Base-by-base conservation (phyloP, 2,888 invertebrate genomes). In the Amblyteles armatorius region DNA sequence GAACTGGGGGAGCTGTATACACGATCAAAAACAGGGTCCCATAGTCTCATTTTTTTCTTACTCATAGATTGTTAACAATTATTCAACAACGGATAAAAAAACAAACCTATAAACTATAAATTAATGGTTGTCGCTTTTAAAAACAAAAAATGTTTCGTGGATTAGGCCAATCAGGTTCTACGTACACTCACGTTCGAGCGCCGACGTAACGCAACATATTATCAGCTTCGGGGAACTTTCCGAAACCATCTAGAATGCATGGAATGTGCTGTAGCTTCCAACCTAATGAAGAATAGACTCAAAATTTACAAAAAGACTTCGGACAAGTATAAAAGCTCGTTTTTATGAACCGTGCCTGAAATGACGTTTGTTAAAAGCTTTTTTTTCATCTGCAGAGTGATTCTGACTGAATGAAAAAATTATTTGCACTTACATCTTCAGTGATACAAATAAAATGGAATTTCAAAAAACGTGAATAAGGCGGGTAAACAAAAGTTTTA, bases 31-130 rank as follows among this genome's bases (percentile, higher is more conserved):
- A 33, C 48, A 22, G 52, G 68, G 55, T 44, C 76, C 71, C 77
- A 52, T 57, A 50, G 76, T 63, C 57, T 67, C 71, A 73, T 57
- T 73, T 55, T 50, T 63, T 57, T 50, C 60, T 60, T 67, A 78
- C 55, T 79, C 55, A 63, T 40, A 33, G n/a, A 78, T 52, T 71
- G 71, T 74, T 63, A 79, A 83, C 79, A 83, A 83, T 55, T 71
- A 63, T 48, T 83, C 44, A 83, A 83, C 79, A 73, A 73, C 68
- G 33, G 74, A 52, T 79, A 50, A 44, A 79, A 79, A 69, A 63
- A 68, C 50, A 26, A 72, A 52, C 33, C 36, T 67, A 19, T 65
- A 73, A 68, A 73, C 57, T 11, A 68, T 13, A 6, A 40, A 40
- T 33, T 9, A 29, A 9, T 19, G 7, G 22, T 82, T n/a, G n/a